A percentile compares a stretch with the other conserved stretches of the same genome.
Conservation (phyloP, 1,140 invertebrate genomes). For the Pseudomyrmex flavicornis region DNA sequence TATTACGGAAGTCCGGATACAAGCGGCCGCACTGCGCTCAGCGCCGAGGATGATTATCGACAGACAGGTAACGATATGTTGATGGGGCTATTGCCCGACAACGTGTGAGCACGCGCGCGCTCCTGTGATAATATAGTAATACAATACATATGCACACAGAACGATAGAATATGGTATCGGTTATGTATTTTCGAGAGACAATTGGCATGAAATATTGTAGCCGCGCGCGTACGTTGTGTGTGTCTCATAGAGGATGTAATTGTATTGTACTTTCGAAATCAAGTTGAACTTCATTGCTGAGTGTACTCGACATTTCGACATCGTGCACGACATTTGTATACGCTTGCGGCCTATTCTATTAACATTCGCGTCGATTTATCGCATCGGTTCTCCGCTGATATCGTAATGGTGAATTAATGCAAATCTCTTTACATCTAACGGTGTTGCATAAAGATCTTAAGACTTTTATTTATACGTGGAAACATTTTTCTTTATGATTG, state of each 20-base stretch:
- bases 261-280: slow-evolving; percentile 48
- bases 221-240: neutral
- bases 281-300: slow-evolving; percentile 41
- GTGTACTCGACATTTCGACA: slow-evolving; percentile 13
- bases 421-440: too few relatives aligned
- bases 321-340: slow-evolving; percentile 25
- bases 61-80: slow-evolving; percentile 60
- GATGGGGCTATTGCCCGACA: slow-evolving; percentile 35
- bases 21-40: slow-evolving; percentile 34
- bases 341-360: slow-evolving; percentile 29
- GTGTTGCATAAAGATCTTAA: too few relatives aligned
- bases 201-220: slow-evolving; percentile 46
- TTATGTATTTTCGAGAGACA: slow-evolving; percentile 51
- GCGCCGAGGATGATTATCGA: slow-evolving; percentile 49
- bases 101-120: neutral
- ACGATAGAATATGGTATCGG: neutral
- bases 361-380: slow-evolving; percentile 45
- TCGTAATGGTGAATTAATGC: slow-evolving; percentile 9
- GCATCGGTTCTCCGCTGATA: neutral
- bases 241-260: neutral
- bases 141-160: neutral
- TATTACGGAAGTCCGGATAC: slow-evolving; percentile 58
- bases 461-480: too few relatives aligned
- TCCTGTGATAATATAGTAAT: slow-evolving; percentile 31
- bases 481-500: too few relatives aligned